These are phyloP conservation scores for Hydraecia micacea DNA, from an alignment of 2,888 invertebrate species.

Conservation along the genomic window DNA sequence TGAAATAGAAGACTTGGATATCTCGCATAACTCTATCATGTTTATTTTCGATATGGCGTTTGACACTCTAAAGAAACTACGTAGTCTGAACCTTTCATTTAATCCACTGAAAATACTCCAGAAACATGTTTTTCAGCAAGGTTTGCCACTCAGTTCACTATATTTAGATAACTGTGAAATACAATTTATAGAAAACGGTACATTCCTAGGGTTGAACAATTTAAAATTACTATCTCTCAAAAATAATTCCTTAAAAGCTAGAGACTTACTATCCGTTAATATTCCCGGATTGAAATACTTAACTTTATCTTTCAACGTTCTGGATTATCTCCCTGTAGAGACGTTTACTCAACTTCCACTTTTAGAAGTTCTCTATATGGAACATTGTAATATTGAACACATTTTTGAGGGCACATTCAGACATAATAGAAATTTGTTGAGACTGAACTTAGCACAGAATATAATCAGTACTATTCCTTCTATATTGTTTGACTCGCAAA, in stretches of 20 bases:
- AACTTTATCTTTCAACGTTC: slow-evolving; percentile 94
- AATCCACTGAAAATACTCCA: slow-evolving; percentile 94
- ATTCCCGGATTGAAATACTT: slow-evolving; percentile 94
- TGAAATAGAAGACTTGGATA: slow-evolving; percentile 94
- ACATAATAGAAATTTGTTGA: slow-evolving; percentile 93
- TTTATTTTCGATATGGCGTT: slow-evolving; percentile 94
- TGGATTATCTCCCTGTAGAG: slow-evolving; percentile 92
- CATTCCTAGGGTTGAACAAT: slow-evolving; percentile 94
- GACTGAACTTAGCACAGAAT: slow-evolving; percentile 94
- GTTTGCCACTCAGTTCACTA: slow-evolving; percentile 93
- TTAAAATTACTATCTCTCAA: slow-evolving; percentile 94
- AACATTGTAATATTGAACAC: slow-evolving; percentile 92
- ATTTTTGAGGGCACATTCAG: slow-evolving; percentile 93
- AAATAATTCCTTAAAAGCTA: slow-evolving; percentile 92
- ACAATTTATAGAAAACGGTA: slow-evolving; percentile 93
- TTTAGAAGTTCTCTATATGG: slow-evolving; percentile 93
- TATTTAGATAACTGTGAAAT: slow-evolving; percentile 94
- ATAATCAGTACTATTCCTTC: slow-evolving; percentile 91
- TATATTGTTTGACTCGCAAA: slow-evolving; percentile 92
- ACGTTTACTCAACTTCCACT: slow-evolving; percentile 94
- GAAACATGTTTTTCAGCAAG: slow-evolving; percentile 94
- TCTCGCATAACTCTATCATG: slow-evolving; percentile 93
- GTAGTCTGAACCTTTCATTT: slow-evolving; percentile 94
- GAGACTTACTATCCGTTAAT: slow-evolving; percentile 93
- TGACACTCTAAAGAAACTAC: slow-evolving; percentile 93